Evolutionary conservation across 2,113 vertebrate species (phyloP).

Genomic region (Takifugu flavidus): DNA sequence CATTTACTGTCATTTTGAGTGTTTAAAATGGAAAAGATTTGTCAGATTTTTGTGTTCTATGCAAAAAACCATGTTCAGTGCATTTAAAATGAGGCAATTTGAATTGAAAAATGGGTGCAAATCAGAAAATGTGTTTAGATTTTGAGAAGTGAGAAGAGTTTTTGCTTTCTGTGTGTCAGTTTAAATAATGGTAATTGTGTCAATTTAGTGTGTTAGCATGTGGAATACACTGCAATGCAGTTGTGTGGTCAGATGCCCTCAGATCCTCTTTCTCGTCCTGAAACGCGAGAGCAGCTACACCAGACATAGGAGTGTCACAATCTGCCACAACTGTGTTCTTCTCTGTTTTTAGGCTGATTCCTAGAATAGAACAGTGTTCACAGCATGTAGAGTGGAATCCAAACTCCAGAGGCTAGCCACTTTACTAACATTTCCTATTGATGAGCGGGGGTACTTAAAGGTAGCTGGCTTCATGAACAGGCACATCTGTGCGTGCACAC

Average conservation of each 20-base stretch:
- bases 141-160: too few relatives aligned
- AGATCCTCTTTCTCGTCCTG: neutral
- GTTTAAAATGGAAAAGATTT: too few relatives aligned
- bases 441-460: conserved; percentile 35
- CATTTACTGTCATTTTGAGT: too few relatives aligned
- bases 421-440: conserved; percentile 54
- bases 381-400: conserved; percentile 47
- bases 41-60: too few relatives aligned
- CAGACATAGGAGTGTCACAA: conserved; percentile 59
- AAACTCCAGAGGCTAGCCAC: conserved; percentile 50
- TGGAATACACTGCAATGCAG: neutral
- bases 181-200: too few relatives aligned
- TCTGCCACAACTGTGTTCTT: conserved; percentile 53
- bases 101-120: too few relatives aligned
- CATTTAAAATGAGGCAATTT: too few relatives aligned
- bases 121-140: too few relatives aligned
- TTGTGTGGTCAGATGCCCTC: neutral
- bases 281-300: conserved; percentile 50
- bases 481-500: neutral
- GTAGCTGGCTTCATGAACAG: conserved; percentile 16
- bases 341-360: conserved; percentile 60
- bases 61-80: too few relatives aligned
- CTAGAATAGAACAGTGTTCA: conserved; percentile 62
- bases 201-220: too few relatives aligned
- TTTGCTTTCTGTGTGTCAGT: too few relatives aligned